Conservation (phyloP, 2,113 vertebrate genomes). For the Athene noctua region DNA sequence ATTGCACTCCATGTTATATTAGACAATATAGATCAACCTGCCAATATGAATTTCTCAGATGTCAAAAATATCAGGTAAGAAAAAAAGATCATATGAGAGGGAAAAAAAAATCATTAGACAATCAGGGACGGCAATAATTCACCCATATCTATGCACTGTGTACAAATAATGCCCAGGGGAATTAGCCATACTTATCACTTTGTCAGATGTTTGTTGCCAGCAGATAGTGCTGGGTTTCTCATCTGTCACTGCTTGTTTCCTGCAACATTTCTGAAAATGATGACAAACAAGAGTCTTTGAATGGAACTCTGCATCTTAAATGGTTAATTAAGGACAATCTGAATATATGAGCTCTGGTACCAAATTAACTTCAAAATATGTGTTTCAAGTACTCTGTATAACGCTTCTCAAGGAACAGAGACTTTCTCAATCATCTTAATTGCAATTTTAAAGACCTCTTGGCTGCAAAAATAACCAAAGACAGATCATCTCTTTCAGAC, state of each 20-base stretch:
- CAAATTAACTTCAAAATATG: slow-evolving; percentile 28
- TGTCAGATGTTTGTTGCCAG: slow-evolving; percentile 60
- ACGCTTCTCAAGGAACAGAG: neutral
- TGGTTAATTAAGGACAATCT: neutral
- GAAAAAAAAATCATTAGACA: slow-evolving; percentile 74
- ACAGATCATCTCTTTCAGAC: neutral
- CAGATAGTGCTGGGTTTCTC: slow-evolving; percentile 5
- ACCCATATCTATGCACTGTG: slow-evolving; percentile 68
- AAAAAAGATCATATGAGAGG: slow-evolving; percentile 64
- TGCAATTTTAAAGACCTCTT: neutral
- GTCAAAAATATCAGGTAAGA: slow-evolving; percentile 68
- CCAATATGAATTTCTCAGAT: slow-evolving; percentile 80
- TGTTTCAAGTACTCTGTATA: neutral
- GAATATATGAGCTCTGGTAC: neutral
- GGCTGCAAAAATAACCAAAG: neutral
- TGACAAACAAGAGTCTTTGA: slow-evolving; percentile 33
- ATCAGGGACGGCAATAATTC: slow-evolving; percentile 76
- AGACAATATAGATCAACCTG: slow-evolving; percentile 80
- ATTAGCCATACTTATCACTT: slow-evolving; percentile 58
- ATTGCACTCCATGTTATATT: slow-evolving; percentile 68
- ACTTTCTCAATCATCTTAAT: neutral
- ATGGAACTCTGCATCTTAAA: slow-evolving; percentile 29
- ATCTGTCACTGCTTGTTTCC: slow-evolving; percentile 40
- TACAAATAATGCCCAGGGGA: slow-evolving; percentile 73
- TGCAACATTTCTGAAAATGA: slow-evolving; percentile 20